Conservation (phyloP, 2,888 invertebrate species). For the Asteroscopus sphinx region DNA sequence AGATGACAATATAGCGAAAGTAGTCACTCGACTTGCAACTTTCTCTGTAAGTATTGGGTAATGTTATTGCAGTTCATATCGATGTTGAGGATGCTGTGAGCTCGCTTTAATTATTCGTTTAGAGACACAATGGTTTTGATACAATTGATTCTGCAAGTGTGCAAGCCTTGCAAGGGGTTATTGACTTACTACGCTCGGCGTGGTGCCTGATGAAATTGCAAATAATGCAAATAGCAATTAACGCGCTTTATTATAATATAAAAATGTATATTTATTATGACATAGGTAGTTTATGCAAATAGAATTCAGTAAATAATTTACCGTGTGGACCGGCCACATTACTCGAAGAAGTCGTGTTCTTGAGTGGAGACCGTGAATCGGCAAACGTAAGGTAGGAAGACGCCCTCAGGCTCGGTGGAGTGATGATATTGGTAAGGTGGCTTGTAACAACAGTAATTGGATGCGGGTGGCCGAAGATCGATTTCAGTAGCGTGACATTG, state of each 20-base stretch:
- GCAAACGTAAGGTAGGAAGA: too few species aligned
- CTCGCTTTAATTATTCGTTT: constrained; percentile 19
- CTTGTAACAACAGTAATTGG: too few species aligned
- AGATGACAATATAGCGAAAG: constrained; percentile 22
- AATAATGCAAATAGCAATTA: background rate
- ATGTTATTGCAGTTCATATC: constrained; percentile 6
- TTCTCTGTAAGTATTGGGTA: constrained; percentile 1
- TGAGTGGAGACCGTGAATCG: too few species aligned
- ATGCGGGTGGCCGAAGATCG: too few species aligned
- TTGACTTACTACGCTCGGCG: constrained; percentile 11
- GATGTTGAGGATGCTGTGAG: constrained; percentile 1
- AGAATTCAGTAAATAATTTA: too few species aligned
- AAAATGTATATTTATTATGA: too few species aligned
- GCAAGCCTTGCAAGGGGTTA: constrained; percentile 15
- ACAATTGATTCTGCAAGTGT: constrained; percentile 28
- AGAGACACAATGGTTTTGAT: constrained; percentile 18
- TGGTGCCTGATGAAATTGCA: background rate
- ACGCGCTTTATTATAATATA: background rate
- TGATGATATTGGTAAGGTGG: too few species aligned
- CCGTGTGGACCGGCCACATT: too few species aligned
- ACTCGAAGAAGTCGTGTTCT: too few species aligned
- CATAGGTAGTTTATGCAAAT: background rate
- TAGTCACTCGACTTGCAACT: constrained; percentile 1
- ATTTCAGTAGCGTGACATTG: too few species aligned
- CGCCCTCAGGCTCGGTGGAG: too few species aligned